Percentiles rank a stretch among this genome's conserved stretches.
These are phyloP conservation scores for Graphium colonna DNA, from an alignment of 2,888 invertebrate species.

Conservation along the genomic window DNA sequence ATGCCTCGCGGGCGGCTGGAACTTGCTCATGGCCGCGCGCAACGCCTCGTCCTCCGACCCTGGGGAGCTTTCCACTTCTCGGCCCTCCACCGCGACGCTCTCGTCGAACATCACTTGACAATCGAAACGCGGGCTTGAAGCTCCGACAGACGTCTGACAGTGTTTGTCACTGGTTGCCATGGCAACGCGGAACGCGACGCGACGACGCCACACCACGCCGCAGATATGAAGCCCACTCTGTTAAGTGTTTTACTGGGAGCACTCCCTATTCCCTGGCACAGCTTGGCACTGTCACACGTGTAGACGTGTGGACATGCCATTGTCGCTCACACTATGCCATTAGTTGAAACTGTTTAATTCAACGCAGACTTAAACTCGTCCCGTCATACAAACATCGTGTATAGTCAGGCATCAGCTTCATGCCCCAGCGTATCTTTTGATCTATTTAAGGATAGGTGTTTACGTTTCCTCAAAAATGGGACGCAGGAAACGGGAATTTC, in stretches of 20 bases:
- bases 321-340: neutral
- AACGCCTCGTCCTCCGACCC: conserved; percentile 54
- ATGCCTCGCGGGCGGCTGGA: conserved; percentile 56
- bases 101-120: conserved; percentile 77
- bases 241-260: conserved; percentile 22
- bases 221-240: conserved; percentile 24
- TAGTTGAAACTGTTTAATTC: no score
- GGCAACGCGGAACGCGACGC: conserved; percentile 48
- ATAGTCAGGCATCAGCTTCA: neutral
- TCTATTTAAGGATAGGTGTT: conserved; percentile 23
- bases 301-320: conserved; percentile 25
- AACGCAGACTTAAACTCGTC: neutral
- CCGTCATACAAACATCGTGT: conserved; percentile 24
- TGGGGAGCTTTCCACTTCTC: conserved; percentile 78
- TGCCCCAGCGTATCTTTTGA: conserved; percentile 14
- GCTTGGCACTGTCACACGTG: conserved; percentile 35
- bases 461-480: conserved; percentile 23
- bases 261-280: conserved; percentile 31
- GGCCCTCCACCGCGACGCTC: conserved; percentile 77
- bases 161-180: conserved; percentile 74
- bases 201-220: conserved; percentile 29
- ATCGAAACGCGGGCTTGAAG: neutral
- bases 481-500: conserved; percentile 28
- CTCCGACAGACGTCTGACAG: conserved; percentile 54
- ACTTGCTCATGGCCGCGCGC: conserved; percentile 60